Conservation (phyloP, 2,888 invertebrate genomes). For the Drosophila ustulata region DNA sequence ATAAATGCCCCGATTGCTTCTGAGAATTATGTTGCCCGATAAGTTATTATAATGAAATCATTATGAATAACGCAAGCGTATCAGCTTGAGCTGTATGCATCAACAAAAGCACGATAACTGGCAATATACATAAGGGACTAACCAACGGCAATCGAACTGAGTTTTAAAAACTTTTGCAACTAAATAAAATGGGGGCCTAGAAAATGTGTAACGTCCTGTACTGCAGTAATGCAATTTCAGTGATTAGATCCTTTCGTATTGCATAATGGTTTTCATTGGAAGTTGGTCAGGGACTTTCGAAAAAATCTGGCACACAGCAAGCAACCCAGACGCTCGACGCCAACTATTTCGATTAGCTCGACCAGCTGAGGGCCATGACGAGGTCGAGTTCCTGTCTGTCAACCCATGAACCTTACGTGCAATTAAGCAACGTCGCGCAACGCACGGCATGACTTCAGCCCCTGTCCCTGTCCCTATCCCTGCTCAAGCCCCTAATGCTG, state of each 20-base stretch:
- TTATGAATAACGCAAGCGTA: slow-evolving; percentile 60
- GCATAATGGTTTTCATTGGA: slow-evolving; percentile 17
- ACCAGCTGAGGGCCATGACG: slow-evolving; percentile 15
- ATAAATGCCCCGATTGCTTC: slow-evolving; percentile 40
- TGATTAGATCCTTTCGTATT: slow-evolving; percentile 5
- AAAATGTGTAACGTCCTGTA: background rate
- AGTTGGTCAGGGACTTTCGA: slow-evolving; percentile 9
- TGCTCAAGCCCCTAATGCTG: slow-evolving; percentile 6
- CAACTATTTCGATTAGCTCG: slow-evolving; percentile 35
- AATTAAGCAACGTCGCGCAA: slow-evolving; percentile 71
- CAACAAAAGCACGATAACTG: slow-evolving; percentile 15
- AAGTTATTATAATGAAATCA: slow-evolving; percentile 39
- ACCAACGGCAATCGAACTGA: background rate
- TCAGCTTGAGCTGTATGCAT: slow-evolving; percentile 32
- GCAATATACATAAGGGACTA: slow-evolving; percentile 6
- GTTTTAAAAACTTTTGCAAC: background rate
- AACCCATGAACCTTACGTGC: slow-evolving; percentile 60
- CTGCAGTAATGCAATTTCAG: background rate
- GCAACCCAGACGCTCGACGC: slow-evolving; percentile 65
- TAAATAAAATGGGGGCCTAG: background rate
- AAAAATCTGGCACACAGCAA: slow-evolving; percentile 61
- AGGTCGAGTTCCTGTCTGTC: slow-evolving; percentile 41
- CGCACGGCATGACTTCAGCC: slow-evolving; percentile 75
- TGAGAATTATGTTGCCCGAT: slow-evolving; percentile 32
- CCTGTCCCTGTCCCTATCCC: slow-evolving; percentile 7